These are phyloP conservation scores for Troides helena DNA, from an alignment of 2,888 invertebrate genomes.

Conservation along the genomic window DNA sequence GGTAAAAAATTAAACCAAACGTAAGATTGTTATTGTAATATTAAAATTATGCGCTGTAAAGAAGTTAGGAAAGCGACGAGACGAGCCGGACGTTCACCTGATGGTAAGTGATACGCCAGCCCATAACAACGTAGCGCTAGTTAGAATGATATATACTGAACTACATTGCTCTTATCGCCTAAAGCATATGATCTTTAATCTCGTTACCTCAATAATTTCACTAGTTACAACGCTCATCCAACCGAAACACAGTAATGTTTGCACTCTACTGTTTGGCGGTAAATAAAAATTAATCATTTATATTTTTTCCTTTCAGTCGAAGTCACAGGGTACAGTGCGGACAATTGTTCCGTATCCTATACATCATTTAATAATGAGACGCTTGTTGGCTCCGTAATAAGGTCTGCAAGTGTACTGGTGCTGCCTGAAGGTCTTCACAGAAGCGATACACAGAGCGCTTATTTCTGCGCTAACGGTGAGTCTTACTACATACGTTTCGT, in stretches of 20 bases:
- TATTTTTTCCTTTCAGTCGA: constrained; percentile 74
- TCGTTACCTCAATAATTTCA: too few relatives aligned
- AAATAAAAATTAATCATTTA: neutral
- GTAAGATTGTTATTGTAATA: too few relatives aligned
- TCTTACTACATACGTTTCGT: constrained; percentile 6
- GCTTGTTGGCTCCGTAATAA: constrained; percentile 81
- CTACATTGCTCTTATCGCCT: too few relatives aligned
- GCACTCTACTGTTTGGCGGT: too few relatives aligned
- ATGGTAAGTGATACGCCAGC: too few relatives aligned
- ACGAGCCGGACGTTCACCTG: too few relatives aligned
- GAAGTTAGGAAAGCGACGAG: neutral
- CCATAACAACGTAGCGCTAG: too few relatives aligned
- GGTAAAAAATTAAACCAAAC: too few relatives aligned
- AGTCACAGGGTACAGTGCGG: constrained; percentile 83
- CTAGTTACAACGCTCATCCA: too few relatives aligned
- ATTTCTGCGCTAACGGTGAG: constrained; percentile 85
- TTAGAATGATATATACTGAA: too few relatives aligned
- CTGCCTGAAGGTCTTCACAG: constrained; percentile 82
- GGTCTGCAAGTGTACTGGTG: constrained; percentile 81
- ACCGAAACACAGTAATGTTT: too few relatives aligned
- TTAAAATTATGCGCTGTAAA: neutral
- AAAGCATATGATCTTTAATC: too few relatives aligned
- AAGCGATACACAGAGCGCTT: constrained; percentile 84
- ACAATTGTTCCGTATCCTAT: constrained; percentile 81
- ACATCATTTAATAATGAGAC: constrained; percentile 80